Conservation (phyloP, 2,113 vertebrate species). For the Eidolon helvum region DNA sequence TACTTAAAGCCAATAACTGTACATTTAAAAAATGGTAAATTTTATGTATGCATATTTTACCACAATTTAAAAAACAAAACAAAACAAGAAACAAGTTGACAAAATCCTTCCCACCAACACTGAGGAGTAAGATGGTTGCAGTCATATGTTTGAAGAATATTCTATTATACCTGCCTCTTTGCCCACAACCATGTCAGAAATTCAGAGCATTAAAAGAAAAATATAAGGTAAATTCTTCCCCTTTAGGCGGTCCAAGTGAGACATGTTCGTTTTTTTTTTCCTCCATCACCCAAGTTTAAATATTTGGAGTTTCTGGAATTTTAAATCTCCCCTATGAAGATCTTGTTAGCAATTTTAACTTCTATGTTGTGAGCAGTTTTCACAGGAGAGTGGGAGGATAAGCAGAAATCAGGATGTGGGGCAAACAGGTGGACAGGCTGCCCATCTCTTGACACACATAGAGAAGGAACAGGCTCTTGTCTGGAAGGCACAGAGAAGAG, state of each 20-base stretch:
- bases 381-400: neutral
- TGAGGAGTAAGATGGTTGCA: neutral
- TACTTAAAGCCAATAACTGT: neutral
- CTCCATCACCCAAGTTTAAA: neutral
- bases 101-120: neutral
- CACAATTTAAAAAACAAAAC: neutral
- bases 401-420: neutral
- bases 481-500: neutral
- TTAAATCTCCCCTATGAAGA: neutral
- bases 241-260: neutral
- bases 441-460: accelerated
- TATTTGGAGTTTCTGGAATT: neutral
- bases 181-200: neutral
- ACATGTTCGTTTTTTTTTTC: no score
- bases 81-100: neutral
- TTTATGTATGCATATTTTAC: neutral
- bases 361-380: neutral
- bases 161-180: neutral
- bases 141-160: no score
- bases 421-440: accelerated
- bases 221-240: neutral
- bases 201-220: neutral
- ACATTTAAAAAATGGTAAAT: no score
- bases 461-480: neutral
- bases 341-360: no score